phyloP scores from a whole-genome alignment of 2,113 vertebrate species.

The Maccullochella peelii region DNA sequence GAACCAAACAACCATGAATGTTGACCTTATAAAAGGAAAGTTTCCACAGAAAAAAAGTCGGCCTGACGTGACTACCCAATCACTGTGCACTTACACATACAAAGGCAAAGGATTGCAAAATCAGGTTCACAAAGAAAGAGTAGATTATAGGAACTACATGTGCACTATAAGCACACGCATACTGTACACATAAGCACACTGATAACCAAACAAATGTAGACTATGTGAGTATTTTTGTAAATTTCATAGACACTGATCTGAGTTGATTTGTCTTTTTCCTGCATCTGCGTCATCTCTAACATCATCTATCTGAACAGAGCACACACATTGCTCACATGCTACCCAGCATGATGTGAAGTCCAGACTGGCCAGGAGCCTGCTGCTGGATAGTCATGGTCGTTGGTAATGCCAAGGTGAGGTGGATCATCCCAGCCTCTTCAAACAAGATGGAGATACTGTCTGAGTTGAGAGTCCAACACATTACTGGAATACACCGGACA shows the following conservation, averaged over 20 bases:
- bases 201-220: background rate
- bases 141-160: background rate
- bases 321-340: constrained; percentile 28
- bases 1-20: constrained; percentile 79
- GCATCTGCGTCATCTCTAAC: constrained; percentile 36
- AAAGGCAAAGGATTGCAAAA: constrained; percentile 42
- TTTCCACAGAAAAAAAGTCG: constrained; percentile 63
- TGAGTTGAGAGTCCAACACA: constrained; percentile 5
- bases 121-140: constrained; percentile 12
- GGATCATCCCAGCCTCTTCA: constrained; percentile 23
- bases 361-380: constrained; percentile 24
- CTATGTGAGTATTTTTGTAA: background rate
- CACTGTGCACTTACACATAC: constrained; percentile 20
- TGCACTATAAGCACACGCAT: background rate
- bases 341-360: constrained; percentile 28
- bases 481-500: constrained; percentile 1
- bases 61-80: constrained; percentile 50
- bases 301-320: constrained; percentile 25
- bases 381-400: background rate
- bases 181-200: background rate
- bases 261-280: constrained; percentile 3
- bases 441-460: constrained; percentile 11
- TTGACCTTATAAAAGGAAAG: constrained; percentile 82
- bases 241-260: constrained; percentile 22
- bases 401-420: constrained; percentile 27